A percentile compares a stretch with the other conserved stretches of the same genome.
These are phyloP conservation scores for Xylocampa areola DNA, from an alignment of 2,888 invertebrate species.

Conservation along the genomic window DNA sequence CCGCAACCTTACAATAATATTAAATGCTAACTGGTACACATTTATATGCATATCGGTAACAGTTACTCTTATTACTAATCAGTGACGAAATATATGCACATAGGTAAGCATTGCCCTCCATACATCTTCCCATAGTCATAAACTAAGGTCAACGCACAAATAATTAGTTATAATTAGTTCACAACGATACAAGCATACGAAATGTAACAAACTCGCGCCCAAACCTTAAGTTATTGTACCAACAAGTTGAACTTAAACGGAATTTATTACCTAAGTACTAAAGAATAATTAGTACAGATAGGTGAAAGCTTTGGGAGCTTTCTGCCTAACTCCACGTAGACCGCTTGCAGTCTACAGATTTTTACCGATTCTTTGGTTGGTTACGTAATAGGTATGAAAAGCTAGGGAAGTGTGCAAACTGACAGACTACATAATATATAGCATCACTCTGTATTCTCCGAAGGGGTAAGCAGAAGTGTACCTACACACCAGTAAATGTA, in stretches of 20 bases:
- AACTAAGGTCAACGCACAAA: slow-evolving; percentile 70
- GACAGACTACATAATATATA: too few species aligned
- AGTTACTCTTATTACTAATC: too few species aligned
- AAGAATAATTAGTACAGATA: slow-evolving; percentile 32
- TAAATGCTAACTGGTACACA: too few species aligned
- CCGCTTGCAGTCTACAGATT: neutral
- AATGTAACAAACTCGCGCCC: slow-evolving; percentile 74
- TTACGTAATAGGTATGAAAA: too few species aligned
- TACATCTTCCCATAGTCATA: slow-evolving; percentile 14
- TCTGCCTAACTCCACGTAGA: slow-evolving; percentile 24
- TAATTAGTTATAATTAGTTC: slow-evolving; percentile 79
- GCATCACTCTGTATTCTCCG: too few species aligned
- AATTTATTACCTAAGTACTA: slow-evolving; percentile 55
- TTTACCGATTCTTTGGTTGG: too few species aligned
- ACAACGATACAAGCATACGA: slow-evolving; percentile 66
- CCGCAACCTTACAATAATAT: too few species aligned
- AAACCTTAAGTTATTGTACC: slow-evolving; percentile 64
- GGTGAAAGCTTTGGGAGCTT: slow-evolving; percentile 8
- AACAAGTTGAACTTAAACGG: slow-evolving; percentile 58
- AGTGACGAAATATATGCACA: neutral
- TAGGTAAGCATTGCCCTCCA: slow-evolving; percentile 5
- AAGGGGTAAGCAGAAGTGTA: too few species aligned
- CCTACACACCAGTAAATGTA: too few species aligned
- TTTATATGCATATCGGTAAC: too few species aligned
- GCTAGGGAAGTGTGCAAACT: too few species aligned